phyloP scores from a whole-genome alignment of 1,140 invertebrate species.

The Laodelphax striatellus region DNA sequence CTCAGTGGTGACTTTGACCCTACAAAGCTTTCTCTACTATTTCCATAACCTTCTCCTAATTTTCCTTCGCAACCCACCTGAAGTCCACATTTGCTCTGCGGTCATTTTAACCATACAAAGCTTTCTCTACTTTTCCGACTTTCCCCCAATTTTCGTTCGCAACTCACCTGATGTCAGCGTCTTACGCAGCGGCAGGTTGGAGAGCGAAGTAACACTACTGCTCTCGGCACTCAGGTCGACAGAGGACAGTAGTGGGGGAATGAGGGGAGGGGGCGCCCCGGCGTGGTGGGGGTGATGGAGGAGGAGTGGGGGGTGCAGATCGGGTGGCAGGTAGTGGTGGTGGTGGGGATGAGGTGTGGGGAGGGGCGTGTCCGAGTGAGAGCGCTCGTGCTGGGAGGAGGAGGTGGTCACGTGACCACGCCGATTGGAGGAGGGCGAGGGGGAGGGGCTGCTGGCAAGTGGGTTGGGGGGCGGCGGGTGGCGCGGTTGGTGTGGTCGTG shows the following conservation, averaged over 20 bases:
- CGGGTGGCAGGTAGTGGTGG: constrained; percentile 31
- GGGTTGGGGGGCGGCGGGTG: constrained; percentile 36
- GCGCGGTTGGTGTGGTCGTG: constrained; percentile 70
- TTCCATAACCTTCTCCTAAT: too few species aligned
- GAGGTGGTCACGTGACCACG: constrained; percentile 40
- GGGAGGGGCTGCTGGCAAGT: constrained; percentile 33
- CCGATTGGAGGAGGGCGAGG: constrained; percentile 47
- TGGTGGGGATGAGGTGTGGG: constrained; percentile 41
- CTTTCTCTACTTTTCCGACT: too few species aligned
- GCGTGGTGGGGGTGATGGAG: constrained; percentile 71
- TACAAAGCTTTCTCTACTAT: too few species aligned
- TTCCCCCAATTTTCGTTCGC: too few species aligned
- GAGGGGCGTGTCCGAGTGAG: constrained; percentile 84
- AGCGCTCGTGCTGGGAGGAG: constrained; percentile 66
- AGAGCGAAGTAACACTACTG: constrained; percentile 86
- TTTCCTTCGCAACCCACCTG: too few species aligned
- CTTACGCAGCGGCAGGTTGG: constrained; percentile 78
- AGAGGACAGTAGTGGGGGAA: constrained; percentile 43
- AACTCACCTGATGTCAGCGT: constrained; percentile 61
- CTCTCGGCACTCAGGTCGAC: constrained; percentile 89
- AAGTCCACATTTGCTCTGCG: too few species aligned
- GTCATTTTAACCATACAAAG: too few species aligned
- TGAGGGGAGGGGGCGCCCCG: constrained; percentile 25
- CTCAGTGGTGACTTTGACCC: too few species aligned
- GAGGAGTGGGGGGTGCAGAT: constrained; percentile 33